Base-by-base conservation (phyloP, 2,113 vertebrate genomes). In the Xiphophorus maculatus region DNA sequence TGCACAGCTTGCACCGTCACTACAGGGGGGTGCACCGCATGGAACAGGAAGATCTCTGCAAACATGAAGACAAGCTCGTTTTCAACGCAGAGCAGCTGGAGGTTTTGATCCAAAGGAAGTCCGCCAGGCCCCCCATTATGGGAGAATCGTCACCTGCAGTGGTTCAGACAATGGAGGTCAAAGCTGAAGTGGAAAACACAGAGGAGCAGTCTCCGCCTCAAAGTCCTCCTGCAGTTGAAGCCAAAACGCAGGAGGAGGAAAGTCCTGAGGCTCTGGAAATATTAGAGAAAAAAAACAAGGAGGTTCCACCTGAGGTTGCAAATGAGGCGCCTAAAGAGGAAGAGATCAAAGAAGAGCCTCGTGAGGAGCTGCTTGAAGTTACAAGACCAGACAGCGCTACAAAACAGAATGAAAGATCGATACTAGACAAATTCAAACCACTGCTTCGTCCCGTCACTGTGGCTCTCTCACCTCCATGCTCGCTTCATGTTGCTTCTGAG, bases 1-100 rank as follows among this genome's bases (percentile, higher is more conserved):
- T 95, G 35, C 92, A 94, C 72, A 99, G 97, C 76, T 93, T 99
- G 8, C 87, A 95, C 54, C 95, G 98, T 37, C 98, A 99, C 91
- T 99, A 99, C 40, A 87, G 94, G 66, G 93, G 68, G 3, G 95
- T 95, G 0, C 98, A 99, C 85, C 94, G 92, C 82, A 95, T 99
- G 93, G 76, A 86, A 13, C 89, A 88, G 25, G 70, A 82, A 40
- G 92, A 95, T 12, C 85, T 98, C 14, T 76, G 80, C 11, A 91
- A 93, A 0, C 94, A 95, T 69, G 81, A 93, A 17, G 90, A 93
- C 37, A 95, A 94, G 14, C 96, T 98, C 4, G 91, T 98, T 63
- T 92, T 90, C 62, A 94, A 69, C 17, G 92, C 92, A 0, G 94
- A 95, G 79, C 78, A 93, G 73, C 91, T 95, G 0, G 95, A 95